A percentile compares a stretch with the other conserved stretches of the same genome.
Evolutionary conservation across 2,113 vertebrate species (phyloP).

Genomic region (Rousettus leschenaultii): DNA sequence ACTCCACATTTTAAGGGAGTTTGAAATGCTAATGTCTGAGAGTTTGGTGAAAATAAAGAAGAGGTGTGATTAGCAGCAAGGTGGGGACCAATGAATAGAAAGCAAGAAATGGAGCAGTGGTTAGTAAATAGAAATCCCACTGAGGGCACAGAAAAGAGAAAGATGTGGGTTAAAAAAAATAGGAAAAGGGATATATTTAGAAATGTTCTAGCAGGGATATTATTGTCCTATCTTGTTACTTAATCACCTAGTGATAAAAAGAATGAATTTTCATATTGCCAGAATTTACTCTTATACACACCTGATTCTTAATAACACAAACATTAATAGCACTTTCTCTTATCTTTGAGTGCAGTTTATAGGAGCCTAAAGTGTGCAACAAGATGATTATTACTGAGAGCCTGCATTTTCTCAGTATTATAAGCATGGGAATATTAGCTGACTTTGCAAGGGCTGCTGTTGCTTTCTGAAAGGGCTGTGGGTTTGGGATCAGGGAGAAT

Average conservation of each 20-base stretch:
- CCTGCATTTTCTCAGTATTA: background rate
- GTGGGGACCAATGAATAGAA: background rate
- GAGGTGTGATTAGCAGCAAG: background rate
- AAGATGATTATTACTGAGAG: constrained; percentile 24
- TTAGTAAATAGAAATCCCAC: background rate
- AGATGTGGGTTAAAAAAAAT: background rate
- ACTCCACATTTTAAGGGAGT: background rate
- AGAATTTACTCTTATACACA: constrained; percentile 18
- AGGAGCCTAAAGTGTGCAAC: background rate
- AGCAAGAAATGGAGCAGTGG: background rate
- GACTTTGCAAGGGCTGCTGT: background rate
- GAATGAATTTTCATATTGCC: background rate
- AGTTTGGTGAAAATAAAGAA: background rate
- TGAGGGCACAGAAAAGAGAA: background rate
- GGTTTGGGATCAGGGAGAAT: background rate
- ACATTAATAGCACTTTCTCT: constrained; percentile 28
- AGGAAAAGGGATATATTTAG: background rate
- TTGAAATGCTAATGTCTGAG: background rate
- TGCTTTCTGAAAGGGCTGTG: constrained; percentile 19
- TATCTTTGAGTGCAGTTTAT: constrained; percentile 25
- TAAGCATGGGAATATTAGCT: background rate
- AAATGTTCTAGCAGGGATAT: background rate
- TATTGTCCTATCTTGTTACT: background rate
- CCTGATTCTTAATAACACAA: background rate
- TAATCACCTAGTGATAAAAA: background rate